A percentile compares a stretch with the other conserved stretches of the same genome.
Conservation (phyloP, 2,113 vertebrate species). For the Oceanites oceanicus region DNA sequence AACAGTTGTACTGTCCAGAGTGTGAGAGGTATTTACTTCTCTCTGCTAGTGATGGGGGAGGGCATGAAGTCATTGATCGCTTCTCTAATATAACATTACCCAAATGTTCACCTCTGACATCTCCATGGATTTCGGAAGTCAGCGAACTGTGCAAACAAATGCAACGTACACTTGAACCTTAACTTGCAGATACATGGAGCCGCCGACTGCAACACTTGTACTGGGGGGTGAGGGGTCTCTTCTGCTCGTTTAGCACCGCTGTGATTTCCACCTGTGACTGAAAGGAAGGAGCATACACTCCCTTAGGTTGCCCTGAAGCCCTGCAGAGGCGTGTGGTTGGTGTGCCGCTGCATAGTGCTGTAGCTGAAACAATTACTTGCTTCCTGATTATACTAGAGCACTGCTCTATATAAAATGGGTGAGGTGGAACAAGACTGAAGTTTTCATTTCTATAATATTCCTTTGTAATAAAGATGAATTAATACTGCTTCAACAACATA, state of each 20-base stretch:
- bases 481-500: neutral
- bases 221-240: neutral
- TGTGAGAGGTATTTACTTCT: neutral
- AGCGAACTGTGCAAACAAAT: neutral
- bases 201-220: neutral
- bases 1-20: neutral
- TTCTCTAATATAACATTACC: neutral
- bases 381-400: neutral
- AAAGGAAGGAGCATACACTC: neutral
- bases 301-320: no score
- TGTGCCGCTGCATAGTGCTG: neutral
- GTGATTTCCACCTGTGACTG: neutral
- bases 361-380: neutral
- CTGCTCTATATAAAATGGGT: neutral
- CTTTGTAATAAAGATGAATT: neutral
- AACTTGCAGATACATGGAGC: neutral
- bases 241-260: rapidly evolving
- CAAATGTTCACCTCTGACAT: neutral
- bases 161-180: rapidly evolving
- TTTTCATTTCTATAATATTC: neutral
- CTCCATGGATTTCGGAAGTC: neutral
- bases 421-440: neutral
- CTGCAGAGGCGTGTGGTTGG: neutral
- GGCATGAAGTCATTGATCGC: neutral
- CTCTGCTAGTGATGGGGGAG: neutral